phyloP scores from a whole-genome alignment of 2,888 invertebrate species.

The Tenthredo livida region DNA sequence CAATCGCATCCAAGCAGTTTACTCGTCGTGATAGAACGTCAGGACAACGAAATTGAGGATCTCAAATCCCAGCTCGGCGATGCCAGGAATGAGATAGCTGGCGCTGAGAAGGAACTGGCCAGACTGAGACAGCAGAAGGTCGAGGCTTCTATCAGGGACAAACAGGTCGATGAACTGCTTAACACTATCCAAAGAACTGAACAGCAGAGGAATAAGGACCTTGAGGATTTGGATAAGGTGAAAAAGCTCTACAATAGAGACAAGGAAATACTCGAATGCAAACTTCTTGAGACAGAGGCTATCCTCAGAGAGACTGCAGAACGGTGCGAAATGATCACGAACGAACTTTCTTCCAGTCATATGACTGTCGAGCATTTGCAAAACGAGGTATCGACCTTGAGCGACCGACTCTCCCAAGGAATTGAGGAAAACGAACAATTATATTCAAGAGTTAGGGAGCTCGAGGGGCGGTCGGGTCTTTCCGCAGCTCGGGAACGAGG shows the following conservation, averaged over 20 bases:
- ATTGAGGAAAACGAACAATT: slow-evolving; percentile 89
- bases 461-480: slow-evolving; percentile 83
- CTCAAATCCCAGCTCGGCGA: slow-evolving; percentile 85
- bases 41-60: slow-evolving; percentile 85
- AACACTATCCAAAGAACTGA: slow-evolving; percentile 88
- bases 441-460: slow-evolving; percentile 85
- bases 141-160: slow-evolving; percentile 86
- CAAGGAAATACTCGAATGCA: slow-evolving; percentile 85
- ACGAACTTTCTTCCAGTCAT: slow-evolving; percentile 84
- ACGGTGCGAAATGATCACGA: slow-evolving; percentile 83
- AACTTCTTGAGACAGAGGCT: slow-evolving; percentile 85
- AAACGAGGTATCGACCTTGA: slow-evolving; percentile 84
- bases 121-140: slow-evolving; percentile 85
- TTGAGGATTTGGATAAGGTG: slow-evolving; percentile 83
- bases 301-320: slow-evolving; percentile 85
- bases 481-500: slow-evolving; percentile 82
- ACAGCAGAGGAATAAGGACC: slow-evolving; percentile 86
- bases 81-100: slow-evolving; percentile 82
- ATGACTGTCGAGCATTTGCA: slow-evolving; percentile 84
- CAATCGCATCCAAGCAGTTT: slow-evolving; percentile 72
- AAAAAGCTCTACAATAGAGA: slow-evolving; percentile 83
- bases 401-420: slow-evolving; percentile 84
- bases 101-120: slow-evolving; percentile 87
- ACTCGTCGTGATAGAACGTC: slow-evolving; percentile 81
- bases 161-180: slow-evolving; percentile 89